Evolutionary conservation across 1,140 invertebrate species (phyloP), one percentile per base, ranked within the genome.

Genomic region (Phenacoccus solenopsis): DNA sequence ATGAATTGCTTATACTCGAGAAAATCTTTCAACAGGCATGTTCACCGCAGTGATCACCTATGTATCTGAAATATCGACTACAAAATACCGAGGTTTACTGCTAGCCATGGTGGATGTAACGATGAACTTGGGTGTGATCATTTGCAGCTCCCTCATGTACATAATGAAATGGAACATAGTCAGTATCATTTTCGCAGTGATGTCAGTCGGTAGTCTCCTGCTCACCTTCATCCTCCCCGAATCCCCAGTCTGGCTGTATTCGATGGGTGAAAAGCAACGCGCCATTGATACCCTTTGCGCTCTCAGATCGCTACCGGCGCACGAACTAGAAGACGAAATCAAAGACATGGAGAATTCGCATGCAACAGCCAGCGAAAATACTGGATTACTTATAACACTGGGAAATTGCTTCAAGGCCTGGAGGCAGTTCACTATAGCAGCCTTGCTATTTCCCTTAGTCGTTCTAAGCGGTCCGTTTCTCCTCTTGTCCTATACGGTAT

Each of bases 111-210:
- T 57, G 22, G 28, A 25, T 1, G 21, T 71, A 28, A 30, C 27
- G 28, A 24, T 32, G 22, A 30, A 49, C 22, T 20, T 73, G 72
- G 74, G 74, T n/a, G 73, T 75, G 16, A 38, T 73, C 59, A 73
- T 85, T 3, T 82, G 86, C 77, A 87, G 87, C 71, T 79, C 83
- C 0, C 75, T 87, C 13, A 86, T 86, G 28, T 84, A 83, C 57
- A 73, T 81, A 0, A 76, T 84, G 9, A 74, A 78, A 28, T 88
- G 86, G 86, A 81, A 84, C 35, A 74, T 82, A 0, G 78, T 85
- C 25, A 85, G 86, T 0, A 81, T 79, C 0, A 79, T 87, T 16
- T 86, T 84, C 71, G 79, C 82, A 0, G 75, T 83, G 7, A 74
- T 78, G 20, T 71, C 76, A 28, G 69, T 75, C 1, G 77, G 78